Evolutionary conservation across 1,140 invertebrate species (phyloP), one percentile per base, ranked within the genome.

Genomic region (Lithobius niger): DNA sequence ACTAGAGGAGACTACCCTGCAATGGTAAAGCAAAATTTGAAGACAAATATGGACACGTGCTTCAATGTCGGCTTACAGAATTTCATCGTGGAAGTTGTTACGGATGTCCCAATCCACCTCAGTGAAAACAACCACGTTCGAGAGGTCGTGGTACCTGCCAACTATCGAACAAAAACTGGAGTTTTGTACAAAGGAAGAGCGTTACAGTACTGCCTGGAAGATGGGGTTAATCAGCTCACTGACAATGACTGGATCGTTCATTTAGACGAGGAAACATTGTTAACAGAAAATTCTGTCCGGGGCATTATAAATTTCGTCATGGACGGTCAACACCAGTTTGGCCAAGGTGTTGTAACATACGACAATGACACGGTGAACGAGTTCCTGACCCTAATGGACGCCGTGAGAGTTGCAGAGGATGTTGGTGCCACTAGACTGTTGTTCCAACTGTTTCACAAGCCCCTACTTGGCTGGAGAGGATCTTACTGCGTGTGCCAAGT

Each of bases 241-340:
- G 90, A 94, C 64, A 82, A 79, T 59, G 93, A 97, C 69, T 98
- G 92, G 92, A 88, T 98, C 63, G 91, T 98, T 1, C 95, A 98
- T 74, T 74, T 98, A n/a, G 95, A 98, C 69, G 95, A 98, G 73
- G 95, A 98, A 71, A 97, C 95, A 0, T 68, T 97, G 26, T 72
- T 98, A 1, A 97, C 94, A 2, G 87, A 91, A 65, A 91, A 94
- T 69, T 85, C 88, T 21, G 79, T 79, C 50, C 74, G 81, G 31
- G 95, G 95, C 13, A 91, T 98, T 62, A 71, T 97, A 16, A 98
- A 98, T 67, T 98, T 98, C 79, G 88, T 94, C 21, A 73, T 84
- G 42, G 88, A 96, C 72, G 93, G 91, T 0, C 90, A 88, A 69
- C 86, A 96, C 73, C 84, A 90, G 57, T 97, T 98, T 75, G 95